Percentiles rank a stretch among this genome's conserved stretches.
These are phyloP conservation scores for Lepas anatifera DNA, from an alignment of 2,888 invertebrate species.

Conservation along the genomic window DNA sequence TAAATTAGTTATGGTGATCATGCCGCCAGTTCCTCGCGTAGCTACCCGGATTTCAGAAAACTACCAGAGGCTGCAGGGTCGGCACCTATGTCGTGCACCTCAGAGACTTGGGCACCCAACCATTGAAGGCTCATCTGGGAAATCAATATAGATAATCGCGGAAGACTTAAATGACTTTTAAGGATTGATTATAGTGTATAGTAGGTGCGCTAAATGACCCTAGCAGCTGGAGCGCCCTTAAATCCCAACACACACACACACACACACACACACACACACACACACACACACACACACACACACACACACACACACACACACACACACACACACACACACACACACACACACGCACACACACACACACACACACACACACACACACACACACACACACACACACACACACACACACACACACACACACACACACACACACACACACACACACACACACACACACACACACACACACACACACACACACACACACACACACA, in stretches of 20 bases:
- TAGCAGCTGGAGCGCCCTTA: too few relatives aligned
- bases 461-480: slow-evolving; percentile 20
- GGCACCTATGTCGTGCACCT: too few relatives aligned
- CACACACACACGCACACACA: slow-evolving; percentile 19
- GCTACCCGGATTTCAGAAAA: too few relatives aligned
- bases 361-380: slow-evolving; percentile 19
- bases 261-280: slow-evolving; percentile 7
- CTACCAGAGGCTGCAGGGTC: too few relatives aligned
- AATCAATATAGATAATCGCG: background rate
- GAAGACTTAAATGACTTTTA: too few relatives aligned
- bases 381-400: slow-evolving; percentile 17
- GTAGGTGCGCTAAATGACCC: too few relatives aligned
- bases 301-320: slow-evolving; percentile 16
- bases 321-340: slow-evolving; percentile 22
- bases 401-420: slow-evolving; percentile 18
- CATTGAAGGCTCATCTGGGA: too few relatives aligned
- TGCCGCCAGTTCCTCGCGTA: too few relatives aligned
- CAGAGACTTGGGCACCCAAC: too few relatives aligned
- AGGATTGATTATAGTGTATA: too few relatives aligned
- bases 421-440: slow-evolving; percentile 7
- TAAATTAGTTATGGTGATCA: too few relatives aligned
- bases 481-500: slow-evolving; percentile 20
- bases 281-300: slow-evolving; percentile 11
- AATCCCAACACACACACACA: too few relatives aligned
- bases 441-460: slow-evolving; percentile 22